These are phyloP conservation scores for Tenualosa thibaudeaui DNA, from an alignment of 2,797 vertebrate species.

Conservation along the genomic window DNA sequence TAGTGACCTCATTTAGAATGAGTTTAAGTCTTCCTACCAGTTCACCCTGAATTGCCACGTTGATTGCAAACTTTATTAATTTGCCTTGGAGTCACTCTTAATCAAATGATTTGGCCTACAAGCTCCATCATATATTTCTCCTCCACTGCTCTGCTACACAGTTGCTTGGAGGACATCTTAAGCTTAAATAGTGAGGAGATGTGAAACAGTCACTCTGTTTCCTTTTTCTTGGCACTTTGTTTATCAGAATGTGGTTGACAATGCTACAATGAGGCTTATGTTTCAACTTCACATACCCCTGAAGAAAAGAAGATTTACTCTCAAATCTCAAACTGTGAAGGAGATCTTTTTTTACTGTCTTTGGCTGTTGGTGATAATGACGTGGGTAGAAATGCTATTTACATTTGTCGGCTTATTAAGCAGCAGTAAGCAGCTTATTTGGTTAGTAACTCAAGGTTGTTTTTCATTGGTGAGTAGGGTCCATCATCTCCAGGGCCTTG, in stretches of 20 bases:
- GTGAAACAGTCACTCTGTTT: not conserved
- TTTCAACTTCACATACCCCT: not conserved
- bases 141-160: not conserved
- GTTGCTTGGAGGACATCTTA: not conserved
- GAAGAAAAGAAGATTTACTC: not conserved
- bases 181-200: not conserved
- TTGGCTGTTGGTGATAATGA: constrained; percentile 11
- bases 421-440: constrained; percentile 32
- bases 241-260: not conserved
- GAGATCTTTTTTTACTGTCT: constrained; percentile 16
- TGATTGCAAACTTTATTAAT: not conserved
- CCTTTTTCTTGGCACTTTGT: not conserved
- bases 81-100: not conserved
- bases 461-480: not conserved
- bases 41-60: not conserved
- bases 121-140: not conserved
- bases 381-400: not conserved
- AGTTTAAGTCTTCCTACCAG: not conserved
- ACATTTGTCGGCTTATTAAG: constrained; percentile 16
- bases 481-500: not conserved
- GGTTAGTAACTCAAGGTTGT: not conserved
- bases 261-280: not conserved
- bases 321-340: not conserved
- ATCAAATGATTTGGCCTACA: not conserved
- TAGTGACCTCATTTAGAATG: constrained; percentile 1